Evolutionary conservation across 1,140 invertebrate genomes (phyloP).

Genomic region (Platyscapa corneri): DNA sequence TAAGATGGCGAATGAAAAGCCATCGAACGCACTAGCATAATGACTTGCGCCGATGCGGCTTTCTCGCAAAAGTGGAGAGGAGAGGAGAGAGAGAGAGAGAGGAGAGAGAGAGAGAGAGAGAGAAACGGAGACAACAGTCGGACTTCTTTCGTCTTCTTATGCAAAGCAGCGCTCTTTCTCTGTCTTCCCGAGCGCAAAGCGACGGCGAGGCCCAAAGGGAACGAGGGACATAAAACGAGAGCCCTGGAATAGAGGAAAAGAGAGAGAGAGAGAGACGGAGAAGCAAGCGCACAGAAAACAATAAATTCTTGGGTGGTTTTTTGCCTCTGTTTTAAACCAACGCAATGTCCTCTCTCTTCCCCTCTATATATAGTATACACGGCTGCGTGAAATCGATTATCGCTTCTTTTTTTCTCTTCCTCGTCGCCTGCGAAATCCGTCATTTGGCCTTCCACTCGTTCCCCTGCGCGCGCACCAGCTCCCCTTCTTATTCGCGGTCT

Average conservation of each 20-base stretch:
- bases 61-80: conserved; percentile 8
- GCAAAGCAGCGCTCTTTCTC: conserved; percentile 37
- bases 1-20: conserved; percentile 41
- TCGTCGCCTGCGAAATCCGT: conserved; percentile 38
- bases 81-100: background rate
- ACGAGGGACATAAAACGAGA: conserved; percentile 41
- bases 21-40: conserved; percentile 46
- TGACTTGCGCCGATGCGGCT: conserved; percentile 38
- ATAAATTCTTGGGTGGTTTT: conserved; percentile 44
- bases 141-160: conserved; percentile 38
- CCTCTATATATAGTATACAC: background rate
- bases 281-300: conserved; percentile 34
- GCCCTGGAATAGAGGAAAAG: background rate
- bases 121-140: background rate
- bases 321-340: conserved; percentile 34
- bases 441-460: conserved; percentile 30
- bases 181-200: background rate
- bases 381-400: conserved; percentile 52
- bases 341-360: background rate
- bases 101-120: background rate
- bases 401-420: conserved; percentile 38
- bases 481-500: background rate
- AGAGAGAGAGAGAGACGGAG: background rate
- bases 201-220: conserved; percentile 39
- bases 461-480: background rate